Evolutionary conservation across 2,113 vertebrate genomes (phyloP).

Genomic region (Malurus alboscapulatus): DNA sequence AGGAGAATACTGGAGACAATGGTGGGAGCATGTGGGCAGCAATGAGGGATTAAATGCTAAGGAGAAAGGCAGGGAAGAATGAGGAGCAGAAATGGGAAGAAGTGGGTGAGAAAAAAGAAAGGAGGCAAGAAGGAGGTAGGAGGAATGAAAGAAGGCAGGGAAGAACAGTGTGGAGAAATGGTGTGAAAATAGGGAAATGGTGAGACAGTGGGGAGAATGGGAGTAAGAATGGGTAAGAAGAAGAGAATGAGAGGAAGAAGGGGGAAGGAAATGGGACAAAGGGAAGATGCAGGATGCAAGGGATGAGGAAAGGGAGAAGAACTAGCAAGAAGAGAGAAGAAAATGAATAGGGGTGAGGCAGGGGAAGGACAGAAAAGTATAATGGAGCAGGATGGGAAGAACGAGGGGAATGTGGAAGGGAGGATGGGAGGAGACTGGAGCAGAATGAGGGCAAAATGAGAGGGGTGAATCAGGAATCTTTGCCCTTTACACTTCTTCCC

Average conservation of each 20-base stretch:
- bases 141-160: not conserved
- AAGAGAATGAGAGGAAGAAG: not conserved
- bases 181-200: not conserved
- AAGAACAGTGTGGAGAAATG: not conserved
- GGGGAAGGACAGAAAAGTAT: not conserved
- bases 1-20: not conserved
- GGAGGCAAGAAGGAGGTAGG: not conserved
- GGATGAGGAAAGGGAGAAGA: not conserved
- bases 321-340: not conserved
- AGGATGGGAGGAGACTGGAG: accelerated
- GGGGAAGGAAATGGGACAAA: not conserved
- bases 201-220: not conserved
- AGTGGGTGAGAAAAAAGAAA: not conserved
- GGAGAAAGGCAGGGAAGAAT: not conserved
- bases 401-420: not conserved
- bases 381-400: not conserved
- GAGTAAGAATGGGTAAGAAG: not conserved
- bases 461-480: accelerated
- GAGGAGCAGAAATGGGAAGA: not conserved
- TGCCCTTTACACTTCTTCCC: not conserved
- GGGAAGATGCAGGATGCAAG: not conserved
- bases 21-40: not conserved
- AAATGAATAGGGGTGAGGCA: not conserved
- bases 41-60: not conserved
- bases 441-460: not conserved